Conservation (phyloP, 2,888 invertebrate genomes). For the Arrhopalites spinosus region DNA sequence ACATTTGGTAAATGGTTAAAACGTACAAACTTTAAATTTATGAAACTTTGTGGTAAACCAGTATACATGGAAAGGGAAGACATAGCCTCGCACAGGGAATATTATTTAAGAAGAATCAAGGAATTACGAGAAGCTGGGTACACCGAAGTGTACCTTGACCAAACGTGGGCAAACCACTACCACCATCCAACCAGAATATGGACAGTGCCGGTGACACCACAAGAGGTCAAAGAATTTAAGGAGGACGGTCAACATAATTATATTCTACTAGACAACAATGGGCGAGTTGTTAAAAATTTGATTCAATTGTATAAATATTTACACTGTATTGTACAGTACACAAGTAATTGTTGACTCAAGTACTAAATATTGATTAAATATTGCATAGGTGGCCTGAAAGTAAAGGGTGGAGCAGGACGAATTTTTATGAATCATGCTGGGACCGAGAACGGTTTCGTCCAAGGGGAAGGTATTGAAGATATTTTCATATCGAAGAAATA, state of each 20-base stretch:
- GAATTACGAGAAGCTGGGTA: not conserved
- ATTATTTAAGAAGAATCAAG: not conserved
- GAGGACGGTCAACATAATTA: not conserved
- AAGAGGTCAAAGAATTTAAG: slow-evolving; percentile 3
- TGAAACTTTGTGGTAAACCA: too few relatives aligned
- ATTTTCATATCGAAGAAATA: slow-evolving; percentile 1
- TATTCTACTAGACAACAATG: not conserved
- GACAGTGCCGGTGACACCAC: not conserved
- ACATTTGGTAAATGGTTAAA: slow-evolving; percentile 9
- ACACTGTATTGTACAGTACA: not conserved
- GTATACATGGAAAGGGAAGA: slow-evolving; percentile 11
- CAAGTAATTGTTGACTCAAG: not conserved
- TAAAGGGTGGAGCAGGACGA: not conserved
- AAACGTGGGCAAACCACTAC: slow-evolving; percentile 19
- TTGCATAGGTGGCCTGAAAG: not conserved
- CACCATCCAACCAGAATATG: not conserved
- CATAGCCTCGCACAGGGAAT: not conserved
- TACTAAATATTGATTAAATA: not conserved
- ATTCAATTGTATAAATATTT: not conserved
- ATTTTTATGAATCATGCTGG: slow-evolving; percentile 2
- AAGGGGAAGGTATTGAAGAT: not conserved
- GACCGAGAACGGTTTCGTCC: not conserved
- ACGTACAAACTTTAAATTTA: not conserved
- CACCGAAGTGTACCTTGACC: too few relatives aligned
- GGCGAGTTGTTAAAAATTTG: not conserved